Evolutionary conservation across 2,113 vertebrate species (phyloP).

Genomic region (Pitta sordida): DNA sequence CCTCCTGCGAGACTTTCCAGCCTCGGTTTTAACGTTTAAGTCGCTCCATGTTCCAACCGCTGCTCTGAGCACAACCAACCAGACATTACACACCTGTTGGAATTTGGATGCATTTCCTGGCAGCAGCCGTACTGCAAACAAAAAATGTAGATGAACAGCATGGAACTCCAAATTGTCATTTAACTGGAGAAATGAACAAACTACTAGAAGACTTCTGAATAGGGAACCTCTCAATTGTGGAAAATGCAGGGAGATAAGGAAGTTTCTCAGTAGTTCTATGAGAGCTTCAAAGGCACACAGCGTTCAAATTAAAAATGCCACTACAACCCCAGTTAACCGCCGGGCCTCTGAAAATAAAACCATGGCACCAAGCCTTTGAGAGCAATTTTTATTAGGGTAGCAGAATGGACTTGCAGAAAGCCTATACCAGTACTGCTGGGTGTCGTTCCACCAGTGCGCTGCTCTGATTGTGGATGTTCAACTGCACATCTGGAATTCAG

Average conservation of each 20-base stretch:
- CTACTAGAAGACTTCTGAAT: neutral
- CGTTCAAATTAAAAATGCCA: neutral
- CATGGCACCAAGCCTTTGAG: conserved; percentile 60
- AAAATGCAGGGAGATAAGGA: accelerated
- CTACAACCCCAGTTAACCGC: neutral
- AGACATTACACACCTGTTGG: accelerated
- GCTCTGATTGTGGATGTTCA: conserved; percentile 26
- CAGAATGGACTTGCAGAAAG: conserved; percentile 73
- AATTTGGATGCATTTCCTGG: accelerated
- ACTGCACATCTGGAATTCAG: conserved; percentile 32
- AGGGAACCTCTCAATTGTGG: neutral
- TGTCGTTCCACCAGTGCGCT: conserved; percentile 7
- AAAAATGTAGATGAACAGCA: neutral
- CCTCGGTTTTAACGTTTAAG: neutral
- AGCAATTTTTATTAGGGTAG: conserved; percentile 78
- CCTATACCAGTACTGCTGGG: conserved; percentile 55
- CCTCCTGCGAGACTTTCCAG: accelerated
- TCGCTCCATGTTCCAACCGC: neutral
- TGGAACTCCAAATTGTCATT: neutral
- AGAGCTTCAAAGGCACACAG: neutral
- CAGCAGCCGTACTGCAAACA: accelerated
- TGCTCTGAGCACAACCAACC: neutral
- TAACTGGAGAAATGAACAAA: neutral
- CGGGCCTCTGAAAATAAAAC: conserved; percentile 44
- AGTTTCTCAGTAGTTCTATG: neutral